Percentiles rank a stretch among this genome's conserved stretches.
Conservation (phyloP, 2,888 invertebrate species). For the Eupsilia transversa region DNA sequence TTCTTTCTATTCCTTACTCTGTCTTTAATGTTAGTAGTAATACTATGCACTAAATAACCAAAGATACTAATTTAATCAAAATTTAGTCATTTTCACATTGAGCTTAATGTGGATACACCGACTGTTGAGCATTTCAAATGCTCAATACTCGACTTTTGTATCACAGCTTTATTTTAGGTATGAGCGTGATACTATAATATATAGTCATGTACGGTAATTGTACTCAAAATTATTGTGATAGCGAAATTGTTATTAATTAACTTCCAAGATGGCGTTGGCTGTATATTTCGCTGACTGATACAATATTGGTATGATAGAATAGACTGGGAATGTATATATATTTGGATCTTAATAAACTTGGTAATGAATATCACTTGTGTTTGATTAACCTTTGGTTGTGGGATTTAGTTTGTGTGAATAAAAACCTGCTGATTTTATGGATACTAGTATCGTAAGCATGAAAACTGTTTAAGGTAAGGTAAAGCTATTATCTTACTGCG, state of each 20-base stretch:
- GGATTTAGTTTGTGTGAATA: slow-evolving; percentile 14
- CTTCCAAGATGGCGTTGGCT: slow-evolving; percentile 29
- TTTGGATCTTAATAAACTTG: slow-evolving; percentile 72
- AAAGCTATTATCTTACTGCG: neutral
- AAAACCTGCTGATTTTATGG: no score
- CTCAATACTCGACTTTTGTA: slow-evolving; percentile 6
- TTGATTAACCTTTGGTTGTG: slow-evolving; percentile 74
- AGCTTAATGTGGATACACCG: neutral
- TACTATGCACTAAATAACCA: slow-evolving; percentile 40
- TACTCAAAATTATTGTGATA: slow-evolving; percentile 40
- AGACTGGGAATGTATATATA: slow-evolving; percentile 67
- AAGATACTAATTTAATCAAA: slow-evolving; percentile 42
- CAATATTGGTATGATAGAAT: slow-evolving; percentile 38
- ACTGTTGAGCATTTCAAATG: slow-evolving; percentile 14
- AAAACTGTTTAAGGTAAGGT: neutral
- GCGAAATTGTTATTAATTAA: slow-evolving; percentile 19
- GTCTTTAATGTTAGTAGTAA: slow-evolving; percentile 8
- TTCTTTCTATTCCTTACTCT: neutral
- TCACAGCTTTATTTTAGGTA: neutral
- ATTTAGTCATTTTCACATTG: slow-evolving; percentile 30
- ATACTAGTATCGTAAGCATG: neutral
- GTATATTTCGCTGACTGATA: slow-evolving; percentile 31
- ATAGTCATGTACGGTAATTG: neutral
- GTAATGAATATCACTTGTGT: slow-evolving; percentile 63
- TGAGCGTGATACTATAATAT: slow-evolving; percentile 23